Conservation (phyloP, 2,113 vertebrate species). For the Chloropsis cyanopogon region DNA sequence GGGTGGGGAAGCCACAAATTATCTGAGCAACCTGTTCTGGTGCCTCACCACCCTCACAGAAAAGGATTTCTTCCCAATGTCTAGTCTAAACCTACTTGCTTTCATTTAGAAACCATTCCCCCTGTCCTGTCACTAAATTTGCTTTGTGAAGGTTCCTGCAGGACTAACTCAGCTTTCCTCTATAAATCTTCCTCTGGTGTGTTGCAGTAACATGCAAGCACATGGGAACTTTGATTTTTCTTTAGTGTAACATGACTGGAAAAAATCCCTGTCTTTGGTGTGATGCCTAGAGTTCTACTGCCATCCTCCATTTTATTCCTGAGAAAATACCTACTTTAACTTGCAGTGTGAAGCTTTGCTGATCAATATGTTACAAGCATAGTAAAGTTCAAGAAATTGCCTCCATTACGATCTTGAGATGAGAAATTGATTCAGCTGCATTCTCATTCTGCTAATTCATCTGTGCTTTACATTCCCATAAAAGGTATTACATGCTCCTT, state of each 20-base stretch:
- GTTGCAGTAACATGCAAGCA: not conserved
- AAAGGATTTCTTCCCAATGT: not conserved
- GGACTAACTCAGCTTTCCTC: not conserved
- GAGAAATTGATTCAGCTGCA: constrained; percentile 62
- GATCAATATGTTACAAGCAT: constrained; percentile 45
- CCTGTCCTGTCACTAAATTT: not conserved
- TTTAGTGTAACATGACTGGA: not conserved
- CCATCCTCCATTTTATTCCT: not conserved
- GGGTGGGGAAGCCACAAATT: not conserved
- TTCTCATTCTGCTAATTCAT: constrained; percentile 35
- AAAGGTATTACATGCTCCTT: constrained; percentile 41
- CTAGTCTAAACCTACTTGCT: not conserved
- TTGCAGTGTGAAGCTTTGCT: not conserved
- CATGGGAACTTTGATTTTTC: not conserved
- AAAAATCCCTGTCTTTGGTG: not conserved
- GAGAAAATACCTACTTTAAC: constrained; percentile 11
- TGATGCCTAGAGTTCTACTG: not conserved
- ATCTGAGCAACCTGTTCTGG: not conserved
- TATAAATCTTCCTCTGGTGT: not conserved
- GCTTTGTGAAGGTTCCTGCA: not conserved
- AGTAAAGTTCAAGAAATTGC: constrained; percentile 56
- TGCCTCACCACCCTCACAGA: not conserved
- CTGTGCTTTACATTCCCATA: constrained; percentile 35
- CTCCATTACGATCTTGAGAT: constrained; percentile 54
- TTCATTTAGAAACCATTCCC: not conserved